These are phyloP conservation scores for Suillia variegata DNA, from an alignment of 2,888 invertebrate genomes.

Conservation along the genomic window DNA sequence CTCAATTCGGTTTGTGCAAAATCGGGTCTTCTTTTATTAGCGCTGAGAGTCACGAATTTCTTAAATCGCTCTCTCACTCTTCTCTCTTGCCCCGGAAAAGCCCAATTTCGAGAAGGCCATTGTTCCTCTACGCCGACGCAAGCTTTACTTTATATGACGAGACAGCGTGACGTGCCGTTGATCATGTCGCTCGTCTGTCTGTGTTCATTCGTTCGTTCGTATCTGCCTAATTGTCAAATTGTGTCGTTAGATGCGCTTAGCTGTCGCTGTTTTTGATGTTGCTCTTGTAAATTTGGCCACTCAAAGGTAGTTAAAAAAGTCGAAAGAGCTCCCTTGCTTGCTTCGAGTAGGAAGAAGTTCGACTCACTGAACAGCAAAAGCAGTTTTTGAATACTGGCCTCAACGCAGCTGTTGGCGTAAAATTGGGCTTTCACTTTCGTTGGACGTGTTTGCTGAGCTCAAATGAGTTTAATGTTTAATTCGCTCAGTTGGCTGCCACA, in stretches of 20 bases:
- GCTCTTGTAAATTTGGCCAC: too few species aligned
- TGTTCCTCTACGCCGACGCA: not conserved
- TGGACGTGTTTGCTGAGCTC: not conserved
- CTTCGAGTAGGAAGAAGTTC: not conserved
- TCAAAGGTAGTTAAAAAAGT: too few species aligned
- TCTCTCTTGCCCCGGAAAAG: not conserved
- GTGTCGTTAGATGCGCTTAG: not conserved
- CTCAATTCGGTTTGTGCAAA: not conserved
- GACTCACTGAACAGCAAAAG: not conserved
- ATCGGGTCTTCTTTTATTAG: not conserved
- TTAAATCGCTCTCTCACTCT: not conserved
- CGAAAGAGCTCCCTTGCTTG: too few species aligned
- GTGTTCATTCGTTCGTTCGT: not conserved
- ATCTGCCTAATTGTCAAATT: conserved; percentile 6
- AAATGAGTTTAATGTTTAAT: too few species aligned
- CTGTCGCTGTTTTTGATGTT: not conserved
- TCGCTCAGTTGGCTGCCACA: too few species aligned
- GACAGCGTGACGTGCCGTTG: not conserved
- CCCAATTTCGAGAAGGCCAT: not conserved
- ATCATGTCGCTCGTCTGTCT: too few species aligned
- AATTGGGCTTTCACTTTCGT: conserved; percentile 17
- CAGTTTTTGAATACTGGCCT: not conserved
- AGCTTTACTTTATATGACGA: too few species aligned
- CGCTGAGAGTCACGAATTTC: not conserved
- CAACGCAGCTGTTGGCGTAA: conserved; percentile 10